Evolutionary conservation across 2,888 invertebrate genomes (phyloP), one percentile per base, ranked within the genome.

Genomic region (Drosophila affinis): DNA sequence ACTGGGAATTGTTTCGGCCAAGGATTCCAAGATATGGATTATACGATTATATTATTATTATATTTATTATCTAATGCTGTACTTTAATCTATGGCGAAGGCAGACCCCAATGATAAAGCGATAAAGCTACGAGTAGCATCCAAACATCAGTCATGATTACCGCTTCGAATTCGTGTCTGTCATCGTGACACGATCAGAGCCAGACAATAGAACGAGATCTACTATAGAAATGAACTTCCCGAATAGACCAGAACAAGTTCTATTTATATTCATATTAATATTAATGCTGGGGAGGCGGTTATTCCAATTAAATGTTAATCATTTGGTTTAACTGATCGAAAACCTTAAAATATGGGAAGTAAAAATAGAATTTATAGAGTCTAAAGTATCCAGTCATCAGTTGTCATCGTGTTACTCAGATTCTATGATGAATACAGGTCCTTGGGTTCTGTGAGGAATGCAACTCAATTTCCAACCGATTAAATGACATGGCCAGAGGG

Each of bases 121-220:
- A 46, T 67, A 27, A 63, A 32, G 48, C 47, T 48, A 61, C 21
- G 51, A 3, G 34, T 39, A 14, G 14, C 39, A 39, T 39, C 39
- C n/a, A n/a, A 39, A 39, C 39, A 39, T 39, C 39, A 2, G n/a
- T 39, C n/a, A 48, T 14, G n/a, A 53, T 10, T 29, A 29, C 7
- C 9, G 29, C 29, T 9, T 9, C 1, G 7, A 29, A 9, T 17
- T 27, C 9, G 27, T 18, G 39, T 59, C n/a, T 51, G 44, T 59
- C 12, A 59, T 44, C 27, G 48, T 48, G 58, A 49, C n/a, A 39
- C 57, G n/a, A 27, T 57, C 47, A 39, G 58, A 39, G 48, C 21
- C 58, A 58, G 14, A 48, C 48, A 56, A 21, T 29, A 49, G 39
- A 63, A 63, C 63, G 17, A 63, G 51, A 63, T 45, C 62, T 61